Base-by-base conservation (phyloP, 2,797 vertebrate genomes). In the Falco rusticolus region DNA sequence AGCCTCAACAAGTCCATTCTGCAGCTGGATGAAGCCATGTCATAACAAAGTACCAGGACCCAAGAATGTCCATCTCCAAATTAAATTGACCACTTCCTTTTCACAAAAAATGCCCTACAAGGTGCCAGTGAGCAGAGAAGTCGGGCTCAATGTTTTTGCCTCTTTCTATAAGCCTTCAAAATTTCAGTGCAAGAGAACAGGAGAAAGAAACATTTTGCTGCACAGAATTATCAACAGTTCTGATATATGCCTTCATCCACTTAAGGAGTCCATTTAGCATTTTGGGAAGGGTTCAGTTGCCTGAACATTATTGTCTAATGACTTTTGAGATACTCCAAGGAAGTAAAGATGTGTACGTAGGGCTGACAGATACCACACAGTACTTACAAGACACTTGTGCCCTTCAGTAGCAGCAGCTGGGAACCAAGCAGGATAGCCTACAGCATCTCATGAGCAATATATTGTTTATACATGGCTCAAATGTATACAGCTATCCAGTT, bases 311-410 rank as follows among this genome's bases (percentile, higher is more conserved):
- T 14, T 20, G 10, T 47, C 33, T 79, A 76, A 79, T 4, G 13
- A 63, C 43, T 84, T 79, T 12, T 48, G 28, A 92, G 63, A 22
- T 26, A 72, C 8, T 76, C 34, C 26, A 79, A 51, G 31, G 48
- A 82, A 76, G 61, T 43, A 65, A 95, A 87, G n/a, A 53, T 3
- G 1, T 51, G 1, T 65, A 25, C 0, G 0, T 16, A 64, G 81
- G 9, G 20, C 22, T 19, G 3, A 80, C 11, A 85, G 63, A 56
- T 60, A 37, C 37, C 43, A 59, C 50, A 60, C 13, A 29, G n/a
- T 70, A 72, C 18, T 57, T 89, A 16, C 1, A 66, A 76, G 37
- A 25, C n/a, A 79, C 41, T 70, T 63, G 39, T 14, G 33, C 13
- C 13, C 68, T 69, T 90, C 37, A 65, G 33, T n/a, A 84, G n/a